phyloP scores from a whole-genome alignment of 2,797 vertebrate genomes.

The Anguilla megastoma region DNA sequence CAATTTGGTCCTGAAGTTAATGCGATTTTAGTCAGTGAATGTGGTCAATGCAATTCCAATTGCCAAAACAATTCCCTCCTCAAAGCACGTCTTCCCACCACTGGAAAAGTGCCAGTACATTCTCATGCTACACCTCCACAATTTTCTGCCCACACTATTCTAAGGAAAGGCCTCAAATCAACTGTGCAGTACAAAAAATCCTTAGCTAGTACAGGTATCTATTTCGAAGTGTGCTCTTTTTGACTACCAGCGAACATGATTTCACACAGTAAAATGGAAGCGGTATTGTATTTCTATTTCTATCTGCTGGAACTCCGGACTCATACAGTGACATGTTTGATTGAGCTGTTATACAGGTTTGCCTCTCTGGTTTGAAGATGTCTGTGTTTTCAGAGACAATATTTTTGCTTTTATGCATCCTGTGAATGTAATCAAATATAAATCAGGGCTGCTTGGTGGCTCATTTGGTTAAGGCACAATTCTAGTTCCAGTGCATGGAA shows the following conservation, averaged over 20 bases:
- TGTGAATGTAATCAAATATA: not conserved
- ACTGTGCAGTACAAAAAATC: not conserved
- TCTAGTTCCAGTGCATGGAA: too few relatives aligned
- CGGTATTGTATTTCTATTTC: not conserved
- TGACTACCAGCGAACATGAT: not conserved
- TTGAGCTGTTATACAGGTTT: too few relatives aligned
- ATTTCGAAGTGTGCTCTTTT: not conserved
- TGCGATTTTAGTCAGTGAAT: not conserved
- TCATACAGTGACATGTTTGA: too few relatives aligned
- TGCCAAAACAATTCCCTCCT: not conserved
- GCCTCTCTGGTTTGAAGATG: too few relatives aligned
- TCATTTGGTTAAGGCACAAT: too few relatives aligned
- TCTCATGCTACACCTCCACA: not conserved
- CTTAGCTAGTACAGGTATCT: not conserved
- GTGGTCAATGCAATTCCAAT: not conserved
- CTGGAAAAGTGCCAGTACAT: not conserved
- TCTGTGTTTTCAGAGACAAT: too few relatives aligned
- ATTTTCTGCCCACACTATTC: not conserved
- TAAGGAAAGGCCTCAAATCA: not conserved
- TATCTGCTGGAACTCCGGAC: not conserved
- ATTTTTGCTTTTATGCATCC: not conserved
- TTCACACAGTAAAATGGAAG: not conserved
- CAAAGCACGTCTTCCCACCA: not conserved
- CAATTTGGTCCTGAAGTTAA: not conserved
- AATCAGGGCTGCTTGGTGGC: too few relatives aligned